Evolutionary conservation across 2,113 vertebrate genomes (phyloP).

Genomic region (Thunnus thynnus): DNA sequence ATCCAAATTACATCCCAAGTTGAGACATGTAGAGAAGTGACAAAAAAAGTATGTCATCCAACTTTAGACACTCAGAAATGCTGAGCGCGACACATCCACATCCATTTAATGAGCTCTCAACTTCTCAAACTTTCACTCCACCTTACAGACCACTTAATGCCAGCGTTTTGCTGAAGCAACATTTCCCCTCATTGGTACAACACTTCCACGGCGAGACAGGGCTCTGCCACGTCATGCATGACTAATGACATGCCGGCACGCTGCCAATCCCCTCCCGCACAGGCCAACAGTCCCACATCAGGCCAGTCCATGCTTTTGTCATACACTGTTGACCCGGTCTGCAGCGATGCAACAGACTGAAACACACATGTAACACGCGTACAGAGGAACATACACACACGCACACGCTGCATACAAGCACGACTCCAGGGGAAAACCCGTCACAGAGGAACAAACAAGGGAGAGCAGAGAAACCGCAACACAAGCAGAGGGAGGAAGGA

Average conservation of each 20-base stretch:
- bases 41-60: background rate
- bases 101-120: background rate
- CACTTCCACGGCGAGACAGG: constrained; percentile 19
- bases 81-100: background rate
- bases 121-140: background rate
- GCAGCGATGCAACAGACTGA: constrained; percentile 55
- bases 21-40: background rate
- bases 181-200: background rate
- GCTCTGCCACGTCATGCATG: constrained; percentile 63
- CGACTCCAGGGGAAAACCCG: constrained; percentile 24
- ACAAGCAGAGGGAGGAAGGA: constrained; percentile 40
- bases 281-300: constrained; percentile 51
- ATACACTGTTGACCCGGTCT: constrained; percentile 44
- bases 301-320: constrained; percentile 64
- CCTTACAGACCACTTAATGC: background rate
- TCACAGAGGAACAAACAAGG: constrained; percentile 57
- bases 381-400: background rate
- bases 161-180: background rate
- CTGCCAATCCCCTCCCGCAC: background rate
- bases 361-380: constrained; percentile 21
- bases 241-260: constrained; percentile 59
- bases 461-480: constrained; percentile 41
- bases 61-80: background rate
- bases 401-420: constrained; percentile 35
- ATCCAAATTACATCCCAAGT: background rate